Conservation (phyloP, 2,888 invertebrate genomes). For the Volucella inanis region DNA sequence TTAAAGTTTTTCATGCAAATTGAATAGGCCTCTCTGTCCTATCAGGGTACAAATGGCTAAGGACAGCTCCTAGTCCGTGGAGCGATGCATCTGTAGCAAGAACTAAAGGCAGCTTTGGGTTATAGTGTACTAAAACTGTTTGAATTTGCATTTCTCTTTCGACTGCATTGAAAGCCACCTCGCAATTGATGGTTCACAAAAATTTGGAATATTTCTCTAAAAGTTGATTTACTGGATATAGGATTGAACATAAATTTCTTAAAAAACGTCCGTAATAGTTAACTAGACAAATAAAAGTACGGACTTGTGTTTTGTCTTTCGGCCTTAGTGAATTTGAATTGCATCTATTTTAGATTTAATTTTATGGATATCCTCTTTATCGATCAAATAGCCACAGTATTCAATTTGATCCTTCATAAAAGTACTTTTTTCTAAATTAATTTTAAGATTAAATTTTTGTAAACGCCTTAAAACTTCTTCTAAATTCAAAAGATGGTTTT, state of each 20-base stretch:
- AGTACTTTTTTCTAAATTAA: constrained; percentile 1
- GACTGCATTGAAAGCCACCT: too few relatives aligned
- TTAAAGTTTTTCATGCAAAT: too few relatives aligned
- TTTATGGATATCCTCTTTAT: not conserved
- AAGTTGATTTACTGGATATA: too few relatives aligned
- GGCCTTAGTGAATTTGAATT: not conserved
- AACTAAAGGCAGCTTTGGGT: too few relatives aligned
- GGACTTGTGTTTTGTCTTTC: not conserved
- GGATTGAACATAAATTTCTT: not conserved
- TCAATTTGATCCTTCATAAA: constrained; percentile 10
- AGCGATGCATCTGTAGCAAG: not conserved
- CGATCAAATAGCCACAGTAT: constrained; percentile 6
- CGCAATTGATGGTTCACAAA: too few relatives aligned
- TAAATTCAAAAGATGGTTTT: not conserved
- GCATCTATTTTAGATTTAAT: not conserved
- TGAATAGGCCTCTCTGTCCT: too few relatives aligned
- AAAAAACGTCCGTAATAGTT: not conserved
- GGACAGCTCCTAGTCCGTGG: not conserved
- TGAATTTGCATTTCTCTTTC: too few relatives aligned
- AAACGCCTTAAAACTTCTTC: constrained; percentile 7
- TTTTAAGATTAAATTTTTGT: not conserved
- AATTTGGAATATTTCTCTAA: too few relatives aligned
- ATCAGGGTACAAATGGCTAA: not conserved
- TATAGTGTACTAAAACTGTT: too few relatives aligned
- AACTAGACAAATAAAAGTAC: not conserved